A percentile compares a stretch with the other conserved stretches of the same genome.
Conservation (phyloP, 92 coral and sea anemone species). For the Bergia sp. region DNA sequence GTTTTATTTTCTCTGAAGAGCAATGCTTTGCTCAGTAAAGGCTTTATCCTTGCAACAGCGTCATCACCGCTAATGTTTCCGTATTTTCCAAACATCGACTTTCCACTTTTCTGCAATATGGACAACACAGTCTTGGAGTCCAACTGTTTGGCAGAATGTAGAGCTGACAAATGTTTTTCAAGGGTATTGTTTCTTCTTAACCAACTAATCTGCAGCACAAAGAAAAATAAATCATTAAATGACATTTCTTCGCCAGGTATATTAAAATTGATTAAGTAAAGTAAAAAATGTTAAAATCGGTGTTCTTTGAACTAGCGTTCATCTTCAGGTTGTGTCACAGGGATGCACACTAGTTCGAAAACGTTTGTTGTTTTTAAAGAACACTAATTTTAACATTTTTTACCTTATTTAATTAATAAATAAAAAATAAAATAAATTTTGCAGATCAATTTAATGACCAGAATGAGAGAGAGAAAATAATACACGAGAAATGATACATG, state of each 20-base stretch:
- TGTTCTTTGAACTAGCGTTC: too few species aligned
- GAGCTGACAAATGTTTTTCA: background rate
- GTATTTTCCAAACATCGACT: constrained; percentile 3
- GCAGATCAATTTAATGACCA: background rate
- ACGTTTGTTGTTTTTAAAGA: too few species aligned
- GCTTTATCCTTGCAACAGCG: constrained; percentile 6
- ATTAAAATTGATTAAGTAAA: too few species aligned
- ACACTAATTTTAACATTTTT: too few species aligned
- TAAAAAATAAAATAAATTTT: too few species aligned
- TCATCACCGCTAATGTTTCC: constrained; percentile 13
- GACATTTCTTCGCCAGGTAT: too few species aligned
- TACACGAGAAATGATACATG: background rate
- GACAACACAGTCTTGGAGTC: background rate
- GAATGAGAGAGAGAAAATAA: background rate
- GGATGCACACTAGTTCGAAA: too few species aligned
- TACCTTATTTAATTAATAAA: too few species aligned
- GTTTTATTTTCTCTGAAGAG: background rate
- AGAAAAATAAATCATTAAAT: background rate
- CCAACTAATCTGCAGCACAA: constrained; percentile 18
- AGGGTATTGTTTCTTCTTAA: background rate
- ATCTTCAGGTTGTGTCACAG: too few species aligned
- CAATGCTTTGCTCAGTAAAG: constrained; percentile 4
- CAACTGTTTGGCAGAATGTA: background rate
- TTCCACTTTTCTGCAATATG: constrained; percentile 3
- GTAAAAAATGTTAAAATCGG: too few species aligned